phyloP scores from a whole-genome alignment of 2,888 invertebrate genomes.

The Halocaridina rubra region DNA sequence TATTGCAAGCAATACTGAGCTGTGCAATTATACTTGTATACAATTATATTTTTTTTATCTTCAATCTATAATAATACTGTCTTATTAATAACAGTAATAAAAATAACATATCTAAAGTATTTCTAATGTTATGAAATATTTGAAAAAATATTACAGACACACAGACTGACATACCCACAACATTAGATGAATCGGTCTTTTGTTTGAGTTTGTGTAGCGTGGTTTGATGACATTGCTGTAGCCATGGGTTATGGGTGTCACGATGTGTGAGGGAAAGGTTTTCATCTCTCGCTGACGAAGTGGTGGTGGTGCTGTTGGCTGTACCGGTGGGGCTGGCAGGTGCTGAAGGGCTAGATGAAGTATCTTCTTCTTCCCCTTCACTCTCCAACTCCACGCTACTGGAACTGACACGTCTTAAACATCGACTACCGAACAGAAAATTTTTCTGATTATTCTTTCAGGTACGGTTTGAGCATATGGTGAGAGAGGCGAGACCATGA shows the following conservation, averaged over 20 bases:
- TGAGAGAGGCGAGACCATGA: too few relatives aligned
- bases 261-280: conserved; percentile 20
- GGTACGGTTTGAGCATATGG: too few relatives aligned
- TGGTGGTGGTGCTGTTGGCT: neutral
- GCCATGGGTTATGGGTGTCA: conserved; percentile 72
- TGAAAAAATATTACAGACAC: neutral
- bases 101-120: too few relatives aligned
- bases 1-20: too few relatives aligned
- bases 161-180: conserved; percentile 47
- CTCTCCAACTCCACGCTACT: conserved; percentile 58
- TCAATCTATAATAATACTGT: too few relatives aligned
- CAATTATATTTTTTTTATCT: too few relatives aligned
- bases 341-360: neutral
- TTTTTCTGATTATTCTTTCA: too few relatives aligned
- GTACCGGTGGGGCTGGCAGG: conserved; percentile 18
- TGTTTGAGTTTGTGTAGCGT: conserved; percentile 63
- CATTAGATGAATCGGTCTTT: conserved; percentile 57
- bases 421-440: too few relatives aligned
- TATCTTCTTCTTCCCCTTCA: conserved; percentile 56
- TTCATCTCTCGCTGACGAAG: neutral
- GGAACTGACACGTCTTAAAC: conserved; percentile 48
- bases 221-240: conserved; percentile 69
- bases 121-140: too few relatives aligned
- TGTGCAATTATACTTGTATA: too few relatives aligned
- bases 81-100: too few relatives aligned